These are phyloP conservation scores for Hypomecis punctinalis DNA, from an alignment of 2,888 invertebrate genomes.

Conservation along the genomic window DNA sequence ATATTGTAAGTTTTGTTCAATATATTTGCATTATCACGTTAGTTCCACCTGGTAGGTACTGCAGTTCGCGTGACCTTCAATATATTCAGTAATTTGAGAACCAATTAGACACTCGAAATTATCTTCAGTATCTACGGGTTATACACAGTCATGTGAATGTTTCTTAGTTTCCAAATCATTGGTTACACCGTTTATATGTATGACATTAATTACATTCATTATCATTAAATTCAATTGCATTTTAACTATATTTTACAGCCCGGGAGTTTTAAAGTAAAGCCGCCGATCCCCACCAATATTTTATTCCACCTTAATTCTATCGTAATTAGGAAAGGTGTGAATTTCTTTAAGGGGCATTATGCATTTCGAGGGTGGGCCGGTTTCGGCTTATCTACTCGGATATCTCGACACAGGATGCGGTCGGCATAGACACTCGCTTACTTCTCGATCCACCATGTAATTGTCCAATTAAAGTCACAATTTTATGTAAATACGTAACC, in stretches of 20 bases:
- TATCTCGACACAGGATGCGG: slow-evolving; percentile 76
- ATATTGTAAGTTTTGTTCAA: no score
- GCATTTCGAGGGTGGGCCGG: slow-evolving; percentile 72
- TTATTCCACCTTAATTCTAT: slow-evolving; percentile 74
- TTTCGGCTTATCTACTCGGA: slow-evolving; percentile 61
- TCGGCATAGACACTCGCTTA: slow-evolving; percentile 66
- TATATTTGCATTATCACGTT: neutral
- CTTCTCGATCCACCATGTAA: slow-evolving; percentile 73
- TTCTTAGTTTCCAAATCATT: neutral
- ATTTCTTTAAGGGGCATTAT: slow-evolving; percentile 72
- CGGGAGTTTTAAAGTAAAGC: slow-evolving; percentile 45
- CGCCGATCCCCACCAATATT: slow-evolving; percentile 67
- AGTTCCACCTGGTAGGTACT: no score
- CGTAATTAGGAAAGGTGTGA: slow-evolving; percentile 83
- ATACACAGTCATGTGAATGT: no score
- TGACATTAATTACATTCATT: slow-evolving; percentile 10
- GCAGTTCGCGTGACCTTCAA: no score
- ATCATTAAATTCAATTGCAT: slow-evolving; percentile 11
- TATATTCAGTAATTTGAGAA: no score
- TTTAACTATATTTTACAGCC: slow-evolving; percentile 3
- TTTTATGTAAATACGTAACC: slow-evolving; percentile 74
- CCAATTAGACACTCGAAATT: no score
- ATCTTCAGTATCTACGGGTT: no score
- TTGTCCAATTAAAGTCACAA: slow-evolving; percentile 81
- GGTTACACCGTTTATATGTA: neutral